phyloP scores from a whole-genome alignment of 2,113 vertebrate species.

The Hippotragus niger region DNA sequence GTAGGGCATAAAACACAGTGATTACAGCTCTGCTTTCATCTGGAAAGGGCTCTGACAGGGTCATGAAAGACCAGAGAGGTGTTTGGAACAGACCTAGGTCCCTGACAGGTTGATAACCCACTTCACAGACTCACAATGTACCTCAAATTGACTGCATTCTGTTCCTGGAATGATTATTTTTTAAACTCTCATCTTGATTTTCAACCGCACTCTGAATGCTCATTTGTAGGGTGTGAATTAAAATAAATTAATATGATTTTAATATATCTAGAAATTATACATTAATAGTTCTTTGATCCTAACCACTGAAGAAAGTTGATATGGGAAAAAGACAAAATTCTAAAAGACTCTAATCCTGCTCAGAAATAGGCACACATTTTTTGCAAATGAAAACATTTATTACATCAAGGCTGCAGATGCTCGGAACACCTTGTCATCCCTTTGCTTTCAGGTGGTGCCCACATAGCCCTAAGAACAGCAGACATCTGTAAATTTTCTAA shows the following conservation, averaged over 20 bases:
- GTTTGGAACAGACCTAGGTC: slow-evolving; percentile 6
- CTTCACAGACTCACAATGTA: background rate
- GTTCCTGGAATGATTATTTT: slow-evolving; percentile 1
- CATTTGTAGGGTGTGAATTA: background rate
- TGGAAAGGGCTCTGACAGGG: slow-evolving; percentile 29
- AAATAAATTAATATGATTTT: slow-evolving; percentile 31
- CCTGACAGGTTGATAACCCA: slow-evolving; percentile 48
- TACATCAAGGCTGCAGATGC: slow-evolving; percentile 37
- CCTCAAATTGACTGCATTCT: slow-evolving; percentile 34
- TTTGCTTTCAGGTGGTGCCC: slow-evolving; percentile 37
- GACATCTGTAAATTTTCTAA: slow-evolving; percentile 50
- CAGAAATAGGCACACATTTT: background rate
- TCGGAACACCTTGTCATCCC: background rate
- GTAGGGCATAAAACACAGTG: slow-evolving; percentile 11
- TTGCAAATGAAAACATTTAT: slow-evolving; percentile 32
- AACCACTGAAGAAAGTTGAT: background rate
- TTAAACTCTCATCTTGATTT: slow-evolving; percentile 29
- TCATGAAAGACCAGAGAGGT: slow-evolving; percentile 15
- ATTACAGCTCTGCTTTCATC: slow-evolving; percentile 55
- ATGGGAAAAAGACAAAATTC: background rate
- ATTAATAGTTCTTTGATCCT: background rate
- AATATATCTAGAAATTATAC: background rate
- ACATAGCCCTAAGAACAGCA: background rate
- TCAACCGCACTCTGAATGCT: background rate
- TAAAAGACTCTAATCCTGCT: background rate